phyloP scores from a whole-genome alignment of 2,113 vertebrate species.

The Tragelaphus buxtoni region DNA sequence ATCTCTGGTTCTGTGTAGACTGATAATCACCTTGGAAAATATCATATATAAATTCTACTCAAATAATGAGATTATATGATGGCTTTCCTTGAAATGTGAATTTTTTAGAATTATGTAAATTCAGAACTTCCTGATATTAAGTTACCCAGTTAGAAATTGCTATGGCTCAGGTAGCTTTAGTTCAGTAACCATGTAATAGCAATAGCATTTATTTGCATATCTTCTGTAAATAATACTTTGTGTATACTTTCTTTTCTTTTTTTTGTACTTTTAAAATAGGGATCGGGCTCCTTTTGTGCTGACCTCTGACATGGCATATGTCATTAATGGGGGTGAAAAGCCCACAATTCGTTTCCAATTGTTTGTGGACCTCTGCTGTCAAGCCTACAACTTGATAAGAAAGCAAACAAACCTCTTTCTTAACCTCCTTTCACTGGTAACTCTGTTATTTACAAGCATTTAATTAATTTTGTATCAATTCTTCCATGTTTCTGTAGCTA shows the following conservation, averaged over 20 bases:
- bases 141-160: constrained; percentile 1
- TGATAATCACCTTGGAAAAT: neutral
- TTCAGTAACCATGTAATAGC: neutral
- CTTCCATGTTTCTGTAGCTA: neutral
- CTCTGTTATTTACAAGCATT: constrained; percentile 25
- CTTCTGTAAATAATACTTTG: constrained; percentile 4
- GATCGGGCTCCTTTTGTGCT: constrained; percentile 97
- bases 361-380: constrained; percentile 96
- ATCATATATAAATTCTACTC: neutral
- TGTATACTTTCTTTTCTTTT: neutral
- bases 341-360: constrained; percentile 98
- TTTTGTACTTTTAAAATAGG: constrained; percentile 75
- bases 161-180: neutral
- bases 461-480: constrained; percentile 37
- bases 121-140: neutral
- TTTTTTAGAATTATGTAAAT: constrained; percentile 8
- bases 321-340: constrained; percentile 97
- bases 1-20: neutral
- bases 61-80: constrained; percentile 19
- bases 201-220: neutral
- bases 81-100: constrained; percentile 35
- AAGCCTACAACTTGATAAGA: constrained; percentile 97
- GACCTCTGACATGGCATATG: constrained; percentile 99
- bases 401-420: constrained; percentile 96
- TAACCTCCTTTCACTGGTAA: constrained; percentile 96